phyloP scores from a whole-genome alignment of 35 echinoderm and acorn worm genomes.

The Diadema setosum region DNA sequence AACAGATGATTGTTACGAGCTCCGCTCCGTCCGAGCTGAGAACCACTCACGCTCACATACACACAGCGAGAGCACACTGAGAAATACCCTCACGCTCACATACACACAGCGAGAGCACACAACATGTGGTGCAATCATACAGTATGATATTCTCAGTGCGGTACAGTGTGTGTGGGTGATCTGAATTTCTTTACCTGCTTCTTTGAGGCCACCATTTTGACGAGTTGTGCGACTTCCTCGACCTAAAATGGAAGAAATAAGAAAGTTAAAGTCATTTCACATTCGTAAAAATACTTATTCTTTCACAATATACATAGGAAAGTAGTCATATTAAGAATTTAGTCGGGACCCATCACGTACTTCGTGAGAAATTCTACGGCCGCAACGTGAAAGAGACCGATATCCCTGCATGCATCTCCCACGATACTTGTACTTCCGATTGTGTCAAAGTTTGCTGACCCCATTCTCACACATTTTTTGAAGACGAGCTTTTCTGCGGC shows the following conservation, averaged over 20 bases:
- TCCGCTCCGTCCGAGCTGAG: no score
- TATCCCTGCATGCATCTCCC: not conserved
- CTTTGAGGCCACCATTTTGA: slow-evolving; percentile 97
- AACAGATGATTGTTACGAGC: no score
- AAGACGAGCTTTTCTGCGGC: no score
- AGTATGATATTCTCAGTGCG: no score
- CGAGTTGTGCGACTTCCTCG: slow-evolving; percentile 6
- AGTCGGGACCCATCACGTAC: not conserved
- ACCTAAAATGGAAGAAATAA: slow-evolving; percentile 2
- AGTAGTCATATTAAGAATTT: not conserved
- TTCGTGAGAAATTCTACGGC: not conserved
- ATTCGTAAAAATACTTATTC: not conserved
- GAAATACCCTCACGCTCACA: not conserved
- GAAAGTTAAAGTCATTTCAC: not conserved
- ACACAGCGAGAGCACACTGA: not conserved
- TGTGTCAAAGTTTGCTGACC: not conserved
- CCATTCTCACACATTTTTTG: no score
- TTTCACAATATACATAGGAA: not conserved
- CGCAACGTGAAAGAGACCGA: slow-evolving; percentile 18
- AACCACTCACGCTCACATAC: not conserved
- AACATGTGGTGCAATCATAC: not conserved
- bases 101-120: not conserved
- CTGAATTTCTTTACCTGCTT: slow-evolving; percentile 81
- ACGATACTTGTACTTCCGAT: not conserved
- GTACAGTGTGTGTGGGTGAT: no score